Base-by-base conservation (phyloP, 2,113 vertebrate species). In the Mastomys natalensis region DNA sequence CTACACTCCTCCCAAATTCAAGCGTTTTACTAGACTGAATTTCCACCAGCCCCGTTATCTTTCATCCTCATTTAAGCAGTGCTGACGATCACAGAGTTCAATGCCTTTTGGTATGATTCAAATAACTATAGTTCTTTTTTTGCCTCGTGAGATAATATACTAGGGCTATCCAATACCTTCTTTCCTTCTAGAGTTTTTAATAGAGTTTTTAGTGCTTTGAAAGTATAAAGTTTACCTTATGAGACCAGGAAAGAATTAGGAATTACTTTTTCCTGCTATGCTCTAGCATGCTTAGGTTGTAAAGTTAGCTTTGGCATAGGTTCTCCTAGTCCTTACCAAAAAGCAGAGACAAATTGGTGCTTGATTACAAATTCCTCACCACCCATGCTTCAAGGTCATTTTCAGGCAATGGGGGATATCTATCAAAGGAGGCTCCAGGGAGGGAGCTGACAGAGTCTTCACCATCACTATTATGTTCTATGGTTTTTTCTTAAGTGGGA, bases 321-420 rank as follows among this genome's bases (percentile, higher is more conserved):
- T 6, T 37, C 15, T 70, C 34, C 31, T 34, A 34, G 4, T 68
- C 31, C 15, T 70, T 17, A 70, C 19, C 34, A 70, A 37, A 70
- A n/a, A 17, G 7, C 6, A 7, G 5, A 37, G 15, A 70, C 1
- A 19, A n/a, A 5, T 19, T 16, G 17, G 13, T 7, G 7, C n/a
- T n/a, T n/a, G 16, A 70, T 70, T 70, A n/a, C 68, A 70, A n/a
- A 70, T 70, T 70, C 34, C 15, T 37, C 34, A 70, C 15, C n/a
- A n/a, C 34, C 68, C 15, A 70, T 17, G 15, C 13, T 37, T 70
- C 68, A 70, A 7, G 13, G 0, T 70, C 6, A 37, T 7, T n/a
- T 70, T 70, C 34, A 70, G 68, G 68, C 15, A 17, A 70, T 70
- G 68, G 34, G 19, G 34, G 34, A 37, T 37, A 16, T 55, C 21